phyloP scores from a whole-genome alignment of 1,140 invertebrate genomes.

The Gonatopus flavifemur region DNA sequence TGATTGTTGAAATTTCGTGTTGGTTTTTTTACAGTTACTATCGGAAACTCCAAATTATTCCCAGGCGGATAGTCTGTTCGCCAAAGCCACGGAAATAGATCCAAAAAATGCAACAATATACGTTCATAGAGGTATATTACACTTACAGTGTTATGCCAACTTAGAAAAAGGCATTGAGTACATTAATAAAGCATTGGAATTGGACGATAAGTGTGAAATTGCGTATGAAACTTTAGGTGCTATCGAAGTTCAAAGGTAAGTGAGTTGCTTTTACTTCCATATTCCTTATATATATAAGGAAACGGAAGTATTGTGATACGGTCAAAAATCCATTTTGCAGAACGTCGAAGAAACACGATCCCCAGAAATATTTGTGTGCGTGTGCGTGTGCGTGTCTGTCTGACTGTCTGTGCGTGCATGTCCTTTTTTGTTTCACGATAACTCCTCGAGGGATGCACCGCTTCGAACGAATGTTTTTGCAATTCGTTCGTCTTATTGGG shows the following conservation, averaged over 20 bases:
- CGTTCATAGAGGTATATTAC: conserved; percentile 84
- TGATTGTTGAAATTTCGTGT: conserved; percentile 1
- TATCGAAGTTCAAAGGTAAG: conserved; percentile 88
- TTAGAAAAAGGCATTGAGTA: conserved; percentile 76
- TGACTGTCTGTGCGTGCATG: too few relatives aligned
- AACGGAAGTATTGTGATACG: too few relatives aligned
- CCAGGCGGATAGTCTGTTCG: conserved; percentile 79
- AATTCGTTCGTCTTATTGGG: too few relatives aligned
- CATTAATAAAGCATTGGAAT: conserved; percentile 80
- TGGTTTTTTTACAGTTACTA: conserved; percentile 16
- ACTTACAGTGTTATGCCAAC: conserved; percentile 80
- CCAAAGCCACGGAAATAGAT: conserved; percentile 79
- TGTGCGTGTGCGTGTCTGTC: too few relatives aligned
- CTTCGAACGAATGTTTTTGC: too few relatives aligned
- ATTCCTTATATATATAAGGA: too few relatives aligned
- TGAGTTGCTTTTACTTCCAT: background rate
- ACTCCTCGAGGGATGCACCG: too few relatives aligned
- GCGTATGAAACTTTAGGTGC: conserved; percentile 93
- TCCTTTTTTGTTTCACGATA: too few relatives aligned
- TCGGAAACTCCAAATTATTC: conserved; percentile 74
- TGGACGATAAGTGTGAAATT: conserved; percentile 91
- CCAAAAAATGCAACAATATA: conserved; percentile 82
- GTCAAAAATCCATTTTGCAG: too few relatives aligned
- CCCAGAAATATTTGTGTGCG: too few relatives aligned
- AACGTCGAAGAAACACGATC: too few relatives aligned